Evolutionary conservation across 1,140 invertebrate genomes (phyloP).

Genomic region (Polypedilum pembai): DNA sequence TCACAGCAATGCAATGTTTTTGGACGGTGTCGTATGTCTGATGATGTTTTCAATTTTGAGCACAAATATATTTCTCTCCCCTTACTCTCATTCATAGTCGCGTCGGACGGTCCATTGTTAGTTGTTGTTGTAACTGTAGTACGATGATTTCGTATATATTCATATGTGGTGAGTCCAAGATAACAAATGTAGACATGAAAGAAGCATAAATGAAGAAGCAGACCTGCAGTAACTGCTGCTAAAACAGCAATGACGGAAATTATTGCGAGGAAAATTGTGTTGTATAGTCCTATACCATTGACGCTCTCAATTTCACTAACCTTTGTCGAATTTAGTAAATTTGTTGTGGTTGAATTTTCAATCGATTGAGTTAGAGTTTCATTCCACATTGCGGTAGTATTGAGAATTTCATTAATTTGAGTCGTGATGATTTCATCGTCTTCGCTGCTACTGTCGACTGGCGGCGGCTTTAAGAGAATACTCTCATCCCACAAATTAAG

Average conservation of each 20-base stretch:
- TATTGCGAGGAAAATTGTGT: constrained; percentile 55
- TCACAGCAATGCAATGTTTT: constrained; percentile 39
- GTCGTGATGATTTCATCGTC: neutral
- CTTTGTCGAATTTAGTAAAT: neutral
- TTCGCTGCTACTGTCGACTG: neutral
- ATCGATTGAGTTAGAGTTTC: neutral
- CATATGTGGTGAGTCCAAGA: constrained; percentile 80
- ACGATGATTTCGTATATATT: constrained; percentile 66
- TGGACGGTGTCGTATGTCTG: constrained; percentile 32
- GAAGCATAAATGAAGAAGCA: constrained; percentile 79
- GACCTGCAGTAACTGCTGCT: constrained; percentile 63
- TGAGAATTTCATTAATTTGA: neutral
- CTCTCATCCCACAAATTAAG: constrained; percentile 42
- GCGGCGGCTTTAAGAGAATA: constrained; percentile 15
- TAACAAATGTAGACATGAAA: constrained; percentile 83
- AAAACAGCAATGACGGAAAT: constrained; percentile 58
- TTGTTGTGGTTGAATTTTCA: constrained; percentile 6
- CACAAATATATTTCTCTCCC: constrained; percentile 37
- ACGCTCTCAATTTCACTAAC: no score
- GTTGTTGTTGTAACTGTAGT: constrained; percentile 29
- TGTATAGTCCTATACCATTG: constrained; percentile 41
- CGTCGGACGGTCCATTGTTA: constrained; percentile 13
- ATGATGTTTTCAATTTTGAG: constrained; percentile 38
- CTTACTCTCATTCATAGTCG: constrained; percentile 31
- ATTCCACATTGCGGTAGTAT: neutral